These are phyloP conservation scores for Aphelocoma californica DNA, from an alignment of 2,797 vertebrate species.

Conservation along the genomic window DNA sequence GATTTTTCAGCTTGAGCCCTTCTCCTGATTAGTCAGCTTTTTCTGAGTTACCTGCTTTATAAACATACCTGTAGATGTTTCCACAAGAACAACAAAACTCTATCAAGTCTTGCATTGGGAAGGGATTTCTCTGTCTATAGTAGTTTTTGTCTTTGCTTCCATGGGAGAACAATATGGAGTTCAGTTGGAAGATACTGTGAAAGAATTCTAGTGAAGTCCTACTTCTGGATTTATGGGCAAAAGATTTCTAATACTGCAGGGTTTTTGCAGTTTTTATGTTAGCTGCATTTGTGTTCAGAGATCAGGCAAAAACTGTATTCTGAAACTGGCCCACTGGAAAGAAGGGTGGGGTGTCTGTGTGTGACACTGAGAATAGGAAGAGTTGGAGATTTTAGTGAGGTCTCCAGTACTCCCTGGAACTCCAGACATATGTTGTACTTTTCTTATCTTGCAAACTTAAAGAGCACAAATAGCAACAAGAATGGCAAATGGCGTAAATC, in stretches of 20 bases:
- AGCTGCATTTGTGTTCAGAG: not conserved
- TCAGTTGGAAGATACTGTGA: not conserved
- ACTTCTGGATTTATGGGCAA: not conserved
- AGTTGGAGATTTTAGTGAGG: not conserved
- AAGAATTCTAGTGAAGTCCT: not conserved
- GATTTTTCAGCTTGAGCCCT: not conserved
- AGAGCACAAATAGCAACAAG: not conserved
- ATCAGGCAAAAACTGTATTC: not conserved
- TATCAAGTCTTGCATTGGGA: not conserved
- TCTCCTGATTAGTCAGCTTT: not conserved
- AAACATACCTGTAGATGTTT: not conserved
- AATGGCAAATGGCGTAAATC: not conserved
- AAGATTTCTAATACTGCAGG: not conserved
- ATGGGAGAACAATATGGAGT: not conserved
- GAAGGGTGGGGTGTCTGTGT: not conserved
- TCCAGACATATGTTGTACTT: not conserved
- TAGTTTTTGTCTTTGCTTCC: not conserved
- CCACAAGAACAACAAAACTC: not conserved
- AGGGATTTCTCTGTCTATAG: not conserved
- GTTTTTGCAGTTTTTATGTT: not conserved
- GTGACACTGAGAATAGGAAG: not conserved
- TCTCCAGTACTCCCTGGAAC: not conserved
- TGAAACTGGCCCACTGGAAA: not conserved
- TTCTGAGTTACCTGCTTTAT: not conserved
- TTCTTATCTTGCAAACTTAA: not conserved